Evolutionary conservation across 2,888 invertebrate genomes (phyloP), one percentile per base, ranked within the genome.

Genomic region (Dicyrtoma fusca): DNA sequence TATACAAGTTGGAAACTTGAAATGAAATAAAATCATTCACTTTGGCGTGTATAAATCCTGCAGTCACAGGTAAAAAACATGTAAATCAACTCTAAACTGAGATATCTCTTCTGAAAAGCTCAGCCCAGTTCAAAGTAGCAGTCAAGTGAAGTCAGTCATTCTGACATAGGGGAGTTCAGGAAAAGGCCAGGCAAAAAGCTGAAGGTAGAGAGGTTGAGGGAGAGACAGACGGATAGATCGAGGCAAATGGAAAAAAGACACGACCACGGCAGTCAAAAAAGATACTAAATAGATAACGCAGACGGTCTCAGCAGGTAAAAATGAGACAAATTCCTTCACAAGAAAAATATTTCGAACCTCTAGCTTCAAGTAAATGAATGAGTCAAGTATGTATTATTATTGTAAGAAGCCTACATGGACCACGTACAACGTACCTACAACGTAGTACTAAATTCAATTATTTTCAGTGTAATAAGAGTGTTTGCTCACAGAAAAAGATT

Each of bases 81-180:
- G 45, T 63, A 63, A 63, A 63, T 63, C 63, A 63, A 23, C 45
- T 63, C 44, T 44, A 63, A 45, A 63, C 44, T 45, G 21, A 44
- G 45, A 63, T 44, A 63, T 62, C 42, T 44, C 5, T 62, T 19
- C 14, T 34, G 17, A 59, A 59, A 59, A 59, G 34, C 25, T 59
- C 26, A 65, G 49, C 26, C 21, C 23, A 49, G 65, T 49, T 65
- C 51, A 65, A 65, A 65, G 44, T 44, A 21, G 21, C 26, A 63
- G 65, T 64, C 65, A 65, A 45, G 65, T 44, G n/a, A 65, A 65
- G 51, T 65, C 65, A 65, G 47, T 65, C 65, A 65, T 49, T 65
- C 51, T 65, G 65, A 47, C 65, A 44, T 25, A 23, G 34, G 49
- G 51, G 51, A 65, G 44, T 59, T 63, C 63, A 63, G 59, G 53